Base-by-base conservation (phyloP, 2,113 vertebrate genomes). In the Aldabrachelys gigantea region DNA sequence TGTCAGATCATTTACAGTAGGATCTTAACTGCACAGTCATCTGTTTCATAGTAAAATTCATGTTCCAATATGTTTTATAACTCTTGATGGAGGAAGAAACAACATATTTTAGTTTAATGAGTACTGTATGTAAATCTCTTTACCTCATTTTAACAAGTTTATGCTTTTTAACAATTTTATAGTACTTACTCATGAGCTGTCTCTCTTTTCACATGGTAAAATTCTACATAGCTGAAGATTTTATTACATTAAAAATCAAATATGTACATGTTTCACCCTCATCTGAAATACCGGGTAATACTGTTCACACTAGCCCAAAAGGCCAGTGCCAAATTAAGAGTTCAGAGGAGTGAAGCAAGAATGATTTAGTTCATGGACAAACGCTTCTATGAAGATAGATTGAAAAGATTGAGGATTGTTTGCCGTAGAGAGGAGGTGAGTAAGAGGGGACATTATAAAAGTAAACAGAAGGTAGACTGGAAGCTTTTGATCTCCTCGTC, bases 1-100 rank as follows among this genome's bases (percentile, higher is more conserved):
- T 72, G 72, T 38, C 59, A 94, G 82, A 38, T 93, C 76, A 92
- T 90, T 93, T 94, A 92, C 88, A 89, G 49, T 82, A 82, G 41
- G 21, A 22, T 94, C 85, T 94, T 96, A 95, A 84, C 52, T 93
- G 35, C 69, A 65, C 6, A 85, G 56, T 80, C 27, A 89, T 91
- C 27, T 91, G 52, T 92, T 72, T 87, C 31, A 41, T 44, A 47
- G 84, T 90, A 93, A 35, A 85, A 82, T 97, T 16, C n/a, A 6
- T 27, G 14, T n/a, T 93, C 76, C 21, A n/a, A 22, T 29, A 31
- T 82, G 89, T 93, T 93, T 88, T 90, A 79, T 82, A 27, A 50
- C 92, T 24, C 47, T 85, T 90, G 65, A 14, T 82, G 52, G 12
- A 41, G 47, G 10, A 91, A n/a, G 84, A 91, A 92, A 89, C 59